A percentile compares a stretch with the other conserved stretches of the same genome.
These are phyloP conservation scores for Oriolus oriolus DNA, from an alignment of 2,113 vertebrate genomes.

Conservation along the genomic window DNA sequence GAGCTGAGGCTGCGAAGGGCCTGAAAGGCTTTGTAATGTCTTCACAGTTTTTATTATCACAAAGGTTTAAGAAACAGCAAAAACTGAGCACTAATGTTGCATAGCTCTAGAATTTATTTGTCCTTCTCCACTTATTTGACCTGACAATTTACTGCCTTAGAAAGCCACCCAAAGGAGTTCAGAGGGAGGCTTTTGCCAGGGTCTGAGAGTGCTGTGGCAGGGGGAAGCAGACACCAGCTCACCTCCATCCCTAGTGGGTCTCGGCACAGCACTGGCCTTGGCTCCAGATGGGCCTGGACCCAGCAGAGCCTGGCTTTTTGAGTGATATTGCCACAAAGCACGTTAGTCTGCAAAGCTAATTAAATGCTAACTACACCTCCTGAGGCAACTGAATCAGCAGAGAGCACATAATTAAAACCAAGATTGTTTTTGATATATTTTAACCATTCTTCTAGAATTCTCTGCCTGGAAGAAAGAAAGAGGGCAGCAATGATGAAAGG, in stretches of 20 bases:
- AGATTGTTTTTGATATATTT: not conserved
- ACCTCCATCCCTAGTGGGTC: not conserved
- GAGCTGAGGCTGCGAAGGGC: not conserved
- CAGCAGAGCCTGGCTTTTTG: not conserved
- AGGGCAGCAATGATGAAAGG: not conserved
- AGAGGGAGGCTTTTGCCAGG: not conserved
- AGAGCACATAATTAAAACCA: not conserved
- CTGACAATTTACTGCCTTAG: not conserved
- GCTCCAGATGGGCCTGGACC: not conserved
- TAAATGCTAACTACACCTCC: not conserved
- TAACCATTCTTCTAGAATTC: not conserved
- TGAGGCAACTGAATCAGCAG: not conserved
- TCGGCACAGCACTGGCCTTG: fast-evolving
- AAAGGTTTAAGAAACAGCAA: not conserved
- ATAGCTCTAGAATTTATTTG: not conserved
- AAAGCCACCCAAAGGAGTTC: not conserved
- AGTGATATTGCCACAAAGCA: not conserved
- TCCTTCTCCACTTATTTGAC: not conserved
- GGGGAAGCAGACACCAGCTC: not conserved
- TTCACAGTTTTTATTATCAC: not conserved
- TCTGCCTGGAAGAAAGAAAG: not conserved
- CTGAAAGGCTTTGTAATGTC: not conserved
- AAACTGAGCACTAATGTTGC: not conserved
- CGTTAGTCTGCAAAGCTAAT: not conserved
- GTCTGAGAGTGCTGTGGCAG: fast-evolving